Evolutionary conservation across 2,888 invertebrate species (phyloP), one percentile per base, ranked within the genome.

Genomic region (Trileptium ribeirensis): DNA sequence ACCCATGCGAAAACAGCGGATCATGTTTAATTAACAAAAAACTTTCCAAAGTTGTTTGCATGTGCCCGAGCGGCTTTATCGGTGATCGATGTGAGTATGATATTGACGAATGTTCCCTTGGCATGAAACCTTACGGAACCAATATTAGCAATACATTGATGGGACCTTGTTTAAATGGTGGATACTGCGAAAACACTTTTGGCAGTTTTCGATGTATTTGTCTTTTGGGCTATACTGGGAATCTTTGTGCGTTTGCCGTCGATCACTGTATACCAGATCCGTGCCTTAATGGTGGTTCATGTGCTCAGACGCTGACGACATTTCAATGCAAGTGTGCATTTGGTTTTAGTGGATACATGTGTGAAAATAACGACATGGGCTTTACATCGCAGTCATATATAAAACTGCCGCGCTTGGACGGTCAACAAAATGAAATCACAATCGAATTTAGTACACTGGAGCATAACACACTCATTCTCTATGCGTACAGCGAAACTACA

Each of bases 221-320:
- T 88, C 92, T 95, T 0, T 94, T 95, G 0, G 96, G 96, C 0
- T 97, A 94, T 89, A 92, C 94, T 19, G 97, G 97, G 0, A 94
- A 94, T 88, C 93, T 93, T 85, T 97, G 97, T 88, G 95, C 96
- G 90, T 93, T 93, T 33, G 87, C 89, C 1, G 93, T 94, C 0
- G 95, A 96, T 88, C 94, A 94, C 0, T 97, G 97, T 87, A 91
- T 95, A 82, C 94, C 95, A 0, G 95, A 96, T 89, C 96, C 96
- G n/a, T 97, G 97, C 86, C 90, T 94, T 83, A 92, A 95, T 88
- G 95, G 95, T 37, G 96, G 96, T 39, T 91, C 94, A 15, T 51
- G 51, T 51, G 51, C 24, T 24, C n/a, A n/a, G n/a, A 51, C 51
- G 51, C 24, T 24, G 8, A 51, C 51, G 24, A 24, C 24, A 24